These are phyloP conservation scores for Lithobates pipiens DNA, from an alignment of 2,797 vertebrate species.

Conservation along the genomic window DNA sequence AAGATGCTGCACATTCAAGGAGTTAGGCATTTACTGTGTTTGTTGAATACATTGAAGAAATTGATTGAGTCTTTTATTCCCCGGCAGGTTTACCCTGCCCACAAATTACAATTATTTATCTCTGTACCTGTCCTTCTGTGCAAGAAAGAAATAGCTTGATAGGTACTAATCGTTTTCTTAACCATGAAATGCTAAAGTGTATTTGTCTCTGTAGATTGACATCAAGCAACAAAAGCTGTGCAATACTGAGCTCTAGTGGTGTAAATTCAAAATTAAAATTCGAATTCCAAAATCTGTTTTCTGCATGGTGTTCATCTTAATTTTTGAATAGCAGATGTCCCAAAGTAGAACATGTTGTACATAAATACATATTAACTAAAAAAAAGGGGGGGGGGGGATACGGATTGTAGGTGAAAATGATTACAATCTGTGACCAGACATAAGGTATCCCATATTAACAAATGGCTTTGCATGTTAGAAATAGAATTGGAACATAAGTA, in stretches of 20 bases:
- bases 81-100: constrained; percentile 62
- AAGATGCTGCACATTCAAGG: constrained; percentile 66
- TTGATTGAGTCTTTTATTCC: constrained; percentile 71
- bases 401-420: constrained; percentile 24
- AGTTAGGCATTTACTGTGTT: constrained; percentile 69
- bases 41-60: constrained; percentile 68
- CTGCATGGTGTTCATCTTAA: not conserved
- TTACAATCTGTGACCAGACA: constrained; percentile 33
- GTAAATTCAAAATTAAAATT: not conserved
- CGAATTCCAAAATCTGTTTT: not conserved
- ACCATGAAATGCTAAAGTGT: constrained; percentile 48
- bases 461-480: constrained; percentile 5
- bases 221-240: constrained; percentile 19
- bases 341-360: constrained; percentile 30
- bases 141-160: constrained; percentile 64
- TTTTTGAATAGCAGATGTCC: constrained; percentile 32
- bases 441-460: constrained; percentile 29
- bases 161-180: constrained; percentile 63
- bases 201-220: constrained; percentile 12
- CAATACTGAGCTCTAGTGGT: constrained; percentile 50
- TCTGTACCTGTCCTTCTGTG: constrained; percentile 64
- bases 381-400: not conserved
- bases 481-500: constrained; percentile 11
- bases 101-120: constrained; percentile 75
- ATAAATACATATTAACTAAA: constrained; percentile 25